Evolutionary conservation across 2,113 vertebrate genomes (phyloP).

Genomic region (Trematomus loennbergii): DNA sequence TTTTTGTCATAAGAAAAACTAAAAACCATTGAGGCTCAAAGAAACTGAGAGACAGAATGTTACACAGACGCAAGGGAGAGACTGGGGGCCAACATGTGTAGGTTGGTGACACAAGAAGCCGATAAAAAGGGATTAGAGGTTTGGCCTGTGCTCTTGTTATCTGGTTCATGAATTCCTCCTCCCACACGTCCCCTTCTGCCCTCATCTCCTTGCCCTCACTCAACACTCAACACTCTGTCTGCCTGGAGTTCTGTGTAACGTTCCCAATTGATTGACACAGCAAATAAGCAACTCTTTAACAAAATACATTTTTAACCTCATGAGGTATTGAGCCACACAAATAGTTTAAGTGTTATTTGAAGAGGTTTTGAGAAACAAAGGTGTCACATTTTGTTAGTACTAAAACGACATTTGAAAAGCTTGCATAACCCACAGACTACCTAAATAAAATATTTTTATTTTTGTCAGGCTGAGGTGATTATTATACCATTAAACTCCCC

Average conservation of each 20-base stretch:
- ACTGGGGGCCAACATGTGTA: background rate
- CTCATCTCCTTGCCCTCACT: constrained; percentile 17
- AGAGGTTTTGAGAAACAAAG: background rate
- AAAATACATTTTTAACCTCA: too few relatives aligned
- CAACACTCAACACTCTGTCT: constrained; percentile 25
- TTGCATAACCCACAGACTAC: background rate
- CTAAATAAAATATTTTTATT: background rate
- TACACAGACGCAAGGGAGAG: background rate
- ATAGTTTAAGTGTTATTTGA: background rate
- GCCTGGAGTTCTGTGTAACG: background rate
- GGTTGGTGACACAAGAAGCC: constrained; percentile 29
- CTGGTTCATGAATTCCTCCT: constrained; percentile 43
- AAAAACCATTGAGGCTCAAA: background rate
- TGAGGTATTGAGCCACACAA: background rate
- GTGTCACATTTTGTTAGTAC: background rate
- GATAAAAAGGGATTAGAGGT: constrained; percentile 31
- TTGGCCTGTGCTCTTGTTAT: constrained; percentile 45
- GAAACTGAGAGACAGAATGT: background rate
- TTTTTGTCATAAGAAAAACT: background rate
- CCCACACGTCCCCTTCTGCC: constrained; percentile 41
- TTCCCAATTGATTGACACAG: too few relatives aligned
- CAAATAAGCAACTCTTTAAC: background rate
- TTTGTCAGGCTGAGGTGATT: too few relatives aligned
- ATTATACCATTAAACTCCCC: too few relatives aligned
- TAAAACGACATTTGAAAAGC: background rate